Conservation (phyloP, 2,888 invertebrate species). For the Aphidoletes aphidimyza region DNA sequence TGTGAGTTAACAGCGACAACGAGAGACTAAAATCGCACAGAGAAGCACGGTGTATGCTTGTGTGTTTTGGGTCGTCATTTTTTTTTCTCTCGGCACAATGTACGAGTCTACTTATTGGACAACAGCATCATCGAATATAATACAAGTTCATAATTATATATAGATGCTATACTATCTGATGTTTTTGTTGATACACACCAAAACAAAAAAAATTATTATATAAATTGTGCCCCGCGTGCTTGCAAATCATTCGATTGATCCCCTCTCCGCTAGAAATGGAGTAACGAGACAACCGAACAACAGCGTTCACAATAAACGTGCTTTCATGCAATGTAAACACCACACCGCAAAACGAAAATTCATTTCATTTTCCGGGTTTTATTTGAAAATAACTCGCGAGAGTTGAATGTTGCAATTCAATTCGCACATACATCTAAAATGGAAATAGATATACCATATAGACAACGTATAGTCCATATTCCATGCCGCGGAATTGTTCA, state of each 20-base stretch:
- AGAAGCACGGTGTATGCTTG: not conserved
- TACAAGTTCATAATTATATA: conserved; percentile 46
- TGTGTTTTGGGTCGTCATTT: not conserved
- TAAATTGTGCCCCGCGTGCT: not conserved
- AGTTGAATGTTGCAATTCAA: conserved; percentile 41
- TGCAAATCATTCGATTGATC: conserved; percentile 41
- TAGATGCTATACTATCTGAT: conserved; percentile 18
- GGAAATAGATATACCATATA: not conserved
- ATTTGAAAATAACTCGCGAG: conserved; percentile 29
- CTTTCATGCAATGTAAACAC: conserved; percentile 14
- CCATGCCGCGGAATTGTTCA: not conserved
- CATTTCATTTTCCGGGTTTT: conserved; percentile 52
- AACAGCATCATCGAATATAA: not conserved
- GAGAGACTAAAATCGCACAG: not conserved
- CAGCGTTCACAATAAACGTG: not conserved
- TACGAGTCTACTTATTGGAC: conserved; percentile 34
- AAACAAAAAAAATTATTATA: not conserved
- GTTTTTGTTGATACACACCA: not conserved
- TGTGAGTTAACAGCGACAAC: not conserved
- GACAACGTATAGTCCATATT: not conserved
- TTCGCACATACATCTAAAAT: too few relatives aligned
- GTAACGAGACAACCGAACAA: conserved; percentile 14
- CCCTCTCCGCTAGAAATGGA: conserved; percentile 16
- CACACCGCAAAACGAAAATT: conserved; percentile 35
- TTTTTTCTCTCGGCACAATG: not conserved